phyloP scores from a whole-genome alignment of 1,140 invertebrate genomes.

The Teleogryllus occipitalis region DNA sequence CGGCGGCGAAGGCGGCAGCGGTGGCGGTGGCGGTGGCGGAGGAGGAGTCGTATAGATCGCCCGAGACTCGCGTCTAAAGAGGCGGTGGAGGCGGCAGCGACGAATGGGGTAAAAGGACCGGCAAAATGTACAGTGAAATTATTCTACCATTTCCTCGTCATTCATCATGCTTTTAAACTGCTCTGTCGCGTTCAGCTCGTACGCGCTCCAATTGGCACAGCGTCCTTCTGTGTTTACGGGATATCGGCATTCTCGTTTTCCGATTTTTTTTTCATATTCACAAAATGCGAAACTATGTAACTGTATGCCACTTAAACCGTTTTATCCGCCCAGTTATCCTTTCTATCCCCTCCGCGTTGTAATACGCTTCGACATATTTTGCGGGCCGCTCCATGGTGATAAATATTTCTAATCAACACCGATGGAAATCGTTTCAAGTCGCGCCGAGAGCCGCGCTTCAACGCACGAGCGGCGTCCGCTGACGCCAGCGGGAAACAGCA shows the following conservation, averaged over 20 bases:
- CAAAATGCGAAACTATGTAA: neutral
- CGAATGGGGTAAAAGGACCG: no score
- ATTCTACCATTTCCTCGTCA: neutral
- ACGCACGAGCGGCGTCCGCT: neutral
- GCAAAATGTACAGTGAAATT: neutral
- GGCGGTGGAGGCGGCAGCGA: no score
- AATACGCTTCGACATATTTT: neutral
- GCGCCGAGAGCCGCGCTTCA: neutral
- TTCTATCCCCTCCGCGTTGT: neutral
- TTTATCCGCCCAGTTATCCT: neutral
- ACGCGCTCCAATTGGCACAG: neutral
- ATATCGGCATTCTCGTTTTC: neutral
- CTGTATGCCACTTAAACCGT: neutral
- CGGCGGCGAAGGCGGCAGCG: no score
- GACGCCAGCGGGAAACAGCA: no score
- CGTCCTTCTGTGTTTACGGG: neutral
- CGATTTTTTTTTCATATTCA: neutral
- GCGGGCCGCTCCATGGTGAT: neutral
- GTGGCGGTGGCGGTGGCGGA: no score
- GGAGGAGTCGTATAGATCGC: no score
- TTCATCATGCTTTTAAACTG: neutral
- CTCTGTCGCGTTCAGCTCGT: neutral
- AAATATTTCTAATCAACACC: constrained; percentile 1
- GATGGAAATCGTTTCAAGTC: neutral
- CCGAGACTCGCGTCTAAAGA: no score